These are phyloP conservation scores for Mastigias papua DNA, from an alignment of 30 jellyfish, hydroid and myxozoan genomes.

Conservation along the genomic window DNA sequence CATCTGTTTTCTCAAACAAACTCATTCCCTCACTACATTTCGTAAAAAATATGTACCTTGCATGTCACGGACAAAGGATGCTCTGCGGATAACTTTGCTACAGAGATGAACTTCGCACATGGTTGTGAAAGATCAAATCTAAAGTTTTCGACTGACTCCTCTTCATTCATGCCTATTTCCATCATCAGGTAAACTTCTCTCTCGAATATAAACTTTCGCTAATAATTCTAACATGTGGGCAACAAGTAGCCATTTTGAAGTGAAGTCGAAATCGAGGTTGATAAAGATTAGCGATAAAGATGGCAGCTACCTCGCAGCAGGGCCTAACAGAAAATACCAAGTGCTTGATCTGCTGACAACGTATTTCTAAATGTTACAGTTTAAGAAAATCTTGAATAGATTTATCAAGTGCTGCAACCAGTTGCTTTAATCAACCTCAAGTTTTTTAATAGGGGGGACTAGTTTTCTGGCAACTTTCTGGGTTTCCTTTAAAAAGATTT, in stretches of 20 bases:
- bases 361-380: no score
- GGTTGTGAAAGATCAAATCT: conserved; percentile 41
- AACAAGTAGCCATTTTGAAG: conserved; percentile 29
- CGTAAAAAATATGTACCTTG: background rate
- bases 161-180: background rate
- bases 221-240: conserved; percentile 23
- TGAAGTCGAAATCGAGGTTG: conserved; percentile 23
- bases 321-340: no score
- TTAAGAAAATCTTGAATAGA: no score
- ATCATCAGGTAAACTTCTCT: background rate
- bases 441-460: no score
- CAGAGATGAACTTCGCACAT: background rate
- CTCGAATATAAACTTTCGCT: background rate
- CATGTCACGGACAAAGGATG: conserved; percentile 23
- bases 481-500: no score
- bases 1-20: background rate
- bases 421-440: no score
- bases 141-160: background rate
- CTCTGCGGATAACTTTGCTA: conserved; percentile 33
- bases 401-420: no score
- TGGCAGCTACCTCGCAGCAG: no score
- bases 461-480: no score
- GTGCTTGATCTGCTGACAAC: no score
- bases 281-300: no score
- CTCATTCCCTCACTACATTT: background rate